Base-by-base conservation (phyloP, 1,140 invertebrate genomes). In the Leptinotarsa texana region DNA sequence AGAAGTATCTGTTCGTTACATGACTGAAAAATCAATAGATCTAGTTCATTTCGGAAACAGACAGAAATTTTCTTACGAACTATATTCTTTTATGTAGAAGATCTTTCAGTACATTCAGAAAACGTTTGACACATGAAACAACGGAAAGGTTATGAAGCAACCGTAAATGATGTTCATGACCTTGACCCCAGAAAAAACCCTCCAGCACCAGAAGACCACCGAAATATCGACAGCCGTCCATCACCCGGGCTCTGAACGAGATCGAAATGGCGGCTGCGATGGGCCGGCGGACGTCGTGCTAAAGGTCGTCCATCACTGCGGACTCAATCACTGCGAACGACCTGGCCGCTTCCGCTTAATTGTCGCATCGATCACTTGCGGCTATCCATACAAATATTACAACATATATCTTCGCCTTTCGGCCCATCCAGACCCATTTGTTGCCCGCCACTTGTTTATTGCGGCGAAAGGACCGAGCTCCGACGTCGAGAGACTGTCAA, bases 261-360 rank as follows among this genome's bases (percentile, higher is more conserved):
- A 57, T 61, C 48, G 21, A 27, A 70, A 70, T 70, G 47, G 69
- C 33, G 33, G n/a, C 48, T 61, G 0, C 69, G 11, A 42, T 42
- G 42, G n/a, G 27, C 6, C 24, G 66, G 24, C 15, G 42, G 33
- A 24, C 17, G n/a, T 48, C 69, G 49, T 70, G 33, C 33, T 48
- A 65, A 18, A 72, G 62, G 63, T 72, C 71, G 71, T 72, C 71
- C 61, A 72, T 72, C 71, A 61, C 22, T 61, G 62, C 21, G 71
- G 71, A 72, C 71, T 72, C 71, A 72, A 72, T 72, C 71, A 72
- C 61, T 63, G 61, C 71, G 71, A 72, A 72, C 63, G 71, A 65
- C 61, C 71, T 63, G 51, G 17, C 71, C 47, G 51, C 51, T 72
- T 57, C 51, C 71, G 48, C 61, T 65, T 72, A 72, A 72, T 72